Percentiles rank a stretch among this genome's conserved stretches.
Conservation (phyloP, 2,113 vertebrate genomes). For the Strix aluco region DNA sequence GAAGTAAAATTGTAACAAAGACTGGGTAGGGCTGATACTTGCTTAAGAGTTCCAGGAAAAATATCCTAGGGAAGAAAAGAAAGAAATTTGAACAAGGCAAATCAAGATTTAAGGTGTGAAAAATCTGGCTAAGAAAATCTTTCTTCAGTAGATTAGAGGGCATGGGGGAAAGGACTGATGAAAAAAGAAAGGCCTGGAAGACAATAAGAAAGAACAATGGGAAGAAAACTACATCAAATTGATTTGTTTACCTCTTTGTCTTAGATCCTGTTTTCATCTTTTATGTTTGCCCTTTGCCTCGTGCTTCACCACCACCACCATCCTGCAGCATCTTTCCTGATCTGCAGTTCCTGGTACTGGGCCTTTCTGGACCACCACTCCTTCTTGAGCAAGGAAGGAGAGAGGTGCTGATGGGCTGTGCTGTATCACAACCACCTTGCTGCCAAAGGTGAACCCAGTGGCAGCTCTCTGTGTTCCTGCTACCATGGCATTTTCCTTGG, state of each 20-base stretch:
- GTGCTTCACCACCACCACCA: rapidly evolving
- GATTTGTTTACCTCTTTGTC: background rate
- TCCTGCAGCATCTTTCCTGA: background rate
- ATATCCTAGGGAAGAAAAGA: background rate
- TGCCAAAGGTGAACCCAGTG: background rate
- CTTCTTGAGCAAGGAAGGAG: background rate
- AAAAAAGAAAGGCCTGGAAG: background rate
- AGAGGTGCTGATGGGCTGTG: background rate
- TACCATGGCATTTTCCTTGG: background rate
- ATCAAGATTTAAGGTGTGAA: background rate
- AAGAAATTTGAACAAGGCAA: background rate
- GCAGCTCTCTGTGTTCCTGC: background rate
- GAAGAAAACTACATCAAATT: background rate
- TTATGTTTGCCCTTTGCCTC: background rate
- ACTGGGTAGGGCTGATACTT: background rate
- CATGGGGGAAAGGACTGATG: background rate
- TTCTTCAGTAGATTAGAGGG: background rate
- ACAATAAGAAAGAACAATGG: background rate
- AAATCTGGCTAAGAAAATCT: background rate
- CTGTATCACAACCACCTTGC: background rate
- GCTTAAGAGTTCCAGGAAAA: background rate
- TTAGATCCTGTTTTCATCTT: background rate
- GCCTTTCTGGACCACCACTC: background rate
- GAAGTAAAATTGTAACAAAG: background rate
- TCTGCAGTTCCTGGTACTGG: background rate